Conservation (phyloP, 2,113 vertebrate species). For the Pipa parva region DNA sequence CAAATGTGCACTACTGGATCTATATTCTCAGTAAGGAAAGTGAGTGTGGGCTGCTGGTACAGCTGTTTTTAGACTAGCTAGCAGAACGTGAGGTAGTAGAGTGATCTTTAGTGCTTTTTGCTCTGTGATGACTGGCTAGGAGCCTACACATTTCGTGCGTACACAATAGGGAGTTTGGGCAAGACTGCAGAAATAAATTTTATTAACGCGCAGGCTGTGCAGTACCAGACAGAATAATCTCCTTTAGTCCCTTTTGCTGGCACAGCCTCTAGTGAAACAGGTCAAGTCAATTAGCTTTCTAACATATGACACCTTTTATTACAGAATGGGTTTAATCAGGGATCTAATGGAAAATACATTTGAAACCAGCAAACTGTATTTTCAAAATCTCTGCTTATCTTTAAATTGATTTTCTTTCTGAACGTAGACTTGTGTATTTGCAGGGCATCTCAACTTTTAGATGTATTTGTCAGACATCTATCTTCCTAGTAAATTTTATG, state of each 20-base stretch:
- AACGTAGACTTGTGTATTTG: conserved; percentile 48
- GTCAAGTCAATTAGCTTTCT: conserved; percentile 71
- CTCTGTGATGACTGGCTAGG: conserved; percentile 62
- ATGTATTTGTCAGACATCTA: no score
- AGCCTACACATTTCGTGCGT: conserved; percentile 68
- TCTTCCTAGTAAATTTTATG: no score
- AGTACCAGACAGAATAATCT: conserved; percentile 68
- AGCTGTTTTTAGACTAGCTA: conserved; percentile 11
- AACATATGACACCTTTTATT: conserved; percentile 64
- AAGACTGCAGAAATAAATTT: conserved; percentile 69
- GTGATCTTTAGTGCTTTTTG: conserved; percentile 56
- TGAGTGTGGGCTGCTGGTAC: conserved; percentile 1
- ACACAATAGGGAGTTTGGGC: conserved; percentile 64
- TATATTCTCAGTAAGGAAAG: no score
- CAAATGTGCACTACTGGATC: not conserved
- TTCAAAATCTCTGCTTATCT: conserved; percentile 61
- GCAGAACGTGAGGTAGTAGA: conserved; percentile 45
- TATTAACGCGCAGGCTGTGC: conserved; percentile 67
- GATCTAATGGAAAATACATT: conserved; percentile 62
- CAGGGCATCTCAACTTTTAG: no score
- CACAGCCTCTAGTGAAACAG: conserved; percentile 63
- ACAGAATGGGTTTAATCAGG: conserved; percentile 68
- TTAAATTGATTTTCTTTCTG: conserved; percentile 65
- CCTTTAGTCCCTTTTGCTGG: conserved; percentile 63
- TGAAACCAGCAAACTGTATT: conserved; percentile 63